Conservation (phyloP, 1,140 invertebrate genomes). For the Triops longicaudatus region DNA sequence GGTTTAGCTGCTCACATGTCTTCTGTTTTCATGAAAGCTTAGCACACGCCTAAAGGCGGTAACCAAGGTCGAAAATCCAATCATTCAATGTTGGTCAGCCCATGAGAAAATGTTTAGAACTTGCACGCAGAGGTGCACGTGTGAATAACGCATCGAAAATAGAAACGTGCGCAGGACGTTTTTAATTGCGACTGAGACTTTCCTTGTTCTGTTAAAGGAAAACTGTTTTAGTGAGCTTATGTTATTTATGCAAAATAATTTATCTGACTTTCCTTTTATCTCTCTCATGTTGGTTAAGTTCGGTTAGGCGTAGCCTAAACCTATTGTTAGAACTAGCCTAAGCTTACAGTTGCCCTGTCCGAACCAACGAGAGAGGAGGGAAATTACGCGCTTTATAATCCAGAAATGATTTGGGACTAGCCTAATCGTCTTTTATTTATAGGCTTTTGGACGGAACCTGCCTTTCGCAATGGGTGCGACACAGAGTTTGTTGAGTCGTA, state of each 20-base stretch:
- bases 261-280: too few relatives aligned
- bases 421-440: not conserved
- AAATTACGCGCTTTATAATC: not conserved
- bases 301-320: too few relatives aligned
- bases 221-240: not conserved
- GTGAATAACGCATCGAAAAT: not conserved
- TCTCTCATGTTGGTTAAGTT: too few relatives aligned
- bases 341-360: too few relatives aligned
- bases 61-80: not conserved
- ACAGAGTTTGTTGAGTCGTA: conserved; percentile 13
- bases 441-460: not conserved
- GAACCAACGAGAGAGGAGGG: too few relatives aligned
- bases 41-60: not conserved
- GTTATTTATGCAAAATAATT: too few relatives aligned
- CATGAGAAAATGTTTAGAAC: not conserved
- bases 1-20: not conserved
- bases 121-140: too few relatives aligned
- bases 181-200: not conserved
- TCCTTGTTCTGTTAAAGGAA: not conserved
- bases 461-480: not conserved
- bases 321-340: too few relatives aligned
- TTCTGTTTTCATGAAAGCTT: not conserved
- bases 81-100: not conserved
- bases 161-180: not conserved
- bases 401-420: not conserved